Evolutionary conservation across 2,888 invertebrate species (phyloP), one percentile per base, ranked within the genome.

Genomic region (Leptopilina syphax): DNA sequence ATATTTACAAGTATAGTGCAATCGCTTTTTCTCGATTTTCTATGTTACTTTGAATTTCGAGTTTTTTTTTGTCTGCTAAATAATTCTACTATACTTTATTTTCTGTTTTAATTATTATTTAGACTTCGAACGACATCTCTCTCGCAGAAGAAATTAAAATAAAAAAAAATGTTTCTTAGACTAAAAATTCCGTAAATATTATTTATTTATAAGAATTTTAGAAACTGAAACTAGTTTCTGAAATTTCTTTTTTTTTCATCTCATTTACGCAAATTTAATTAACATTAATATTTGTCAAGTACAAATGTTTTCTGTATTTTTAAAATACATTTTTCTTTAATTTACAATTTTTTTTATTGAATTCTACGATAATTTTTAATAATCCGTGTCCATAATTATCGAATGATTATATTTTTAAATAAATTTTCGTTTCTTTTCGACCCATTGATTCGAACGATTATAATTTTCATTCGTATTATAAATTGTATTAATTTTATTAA

Each of bases 1-100:
- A 73, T 73, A 73, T 73, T 60, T 73, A 73, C 73, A 73, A 41
- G 57, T 73, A 18, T 57, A 73, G 73, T 73, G 57, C 57, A 73
- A 60, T 73, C 73, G 54, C 57, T 10, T 24, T 18, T 50, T 68
- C 54, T 73, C 73, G 50, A 73, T 73, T 73, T 50, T 50, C 50
- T 73, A 57, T 73, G 18, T 18, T 18, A 73, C n/a, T 73, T 73
- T 57, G 12, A 50, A n/a, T 4, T 57, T 57, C 57, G 57, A 41
- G 57, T 50, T 50, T 50, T 50, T 50, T 50, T 50, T 50, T 9
- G 6, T 47, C 50, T 54, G 4, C 34, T 73, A 73, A 73, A 41
- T 73, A 73, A 73, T 57, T 57, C 8, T 18, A 73, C 73, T 73
- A 34, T 34, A 73, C 24, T 73, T 73, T 73, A 57, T 18, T 68